Evolutionary conservation across 2,113 vertebrate genomes (phyloP), one percentile per base, ranked within the genome.

Genomic region (Apteryx owenii): DNA sequence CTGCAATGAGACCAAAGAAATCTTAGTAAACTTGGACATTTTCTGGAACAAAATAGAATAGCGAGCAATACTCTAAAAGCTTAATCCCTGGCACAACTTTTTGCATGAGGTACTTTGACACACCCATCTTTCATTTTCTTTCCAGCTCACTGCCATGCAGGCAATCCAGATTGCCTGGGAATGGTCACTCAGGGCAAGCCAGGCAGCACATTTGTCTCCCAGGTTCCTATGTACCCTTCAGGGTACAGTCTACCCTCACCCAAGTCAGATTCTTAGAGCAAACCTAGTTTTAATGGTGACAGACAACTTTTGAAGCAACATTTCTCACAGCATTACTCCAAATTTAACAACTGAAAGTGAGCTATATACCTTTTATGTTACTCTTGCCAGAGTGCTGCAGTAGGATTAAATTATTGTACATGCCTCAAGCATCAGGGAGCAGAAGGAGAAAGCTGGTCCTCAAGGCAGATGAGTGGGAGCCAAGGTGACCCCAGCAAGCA

Each of bases 361-460:
- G 7, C 2, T 8, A 12, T 1, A 4, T 12, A 0, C 10, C 22
- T 10, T 71, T 58, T 48, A 9, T 7, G n/a, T n/a, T 71, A 75
- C 31, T 61, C 23, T 66, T 84, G 8, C 25, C 62, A 26, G 36
- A 36, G 0, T 8, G n/a, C 7, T 75, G 20, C 10, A 64, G 2
- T 1, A 7, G 16, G 70, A 84, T 18, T 36, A n/a, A 53, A 9
- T 44, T 46, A 33, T 36, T 81, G 2, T n/a, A 31, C 5, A 5
- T 10, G 2, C 26, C 15, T 10, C 29, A 8, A 8, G 5, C 51
- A 7, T 13, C 48, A 14, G 3, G 10, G 6, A 87, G 10, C 5
- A 64, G 0, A 15, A 88, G 60, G 7, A 54, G 8, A 5, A 65
- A 36, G 15, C 14, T 54, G 17, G 5, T 42, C 4, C 22, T 70